Evolutionary conservation across 2,888 invertebrate genomes (phyloP).

Genomic region (Alviniconcha strummeri): DNA sequence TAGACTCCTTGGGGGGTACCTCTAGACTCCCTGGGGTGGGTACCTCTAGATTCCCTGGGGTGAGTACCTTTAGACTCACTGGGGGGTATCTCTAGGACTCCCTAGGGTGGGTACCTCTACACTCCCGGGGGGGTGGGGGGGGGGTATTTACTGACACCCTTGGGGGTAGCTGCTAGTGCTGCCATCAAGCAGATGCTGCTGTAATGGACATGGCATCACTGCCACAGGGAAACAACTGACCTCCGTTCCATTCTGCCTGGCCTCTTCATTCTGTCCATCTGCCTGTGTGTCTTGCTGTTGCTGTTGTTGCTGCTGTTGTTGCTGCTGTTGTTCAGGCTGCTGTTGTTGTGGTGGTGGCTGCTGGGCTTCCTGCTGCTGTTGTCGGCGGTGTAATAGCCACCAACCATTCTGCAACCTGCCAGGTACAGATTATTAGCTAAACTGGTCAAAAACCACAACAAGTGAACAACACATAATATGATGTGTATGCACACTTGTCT

Average conservation of each 20-base stretch:
- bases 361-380: slow-evolving; percentile 26
- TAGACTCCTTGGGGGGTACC: too few relatives aligned
- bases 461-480: neutral
- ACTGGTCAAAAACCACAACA: neutral
- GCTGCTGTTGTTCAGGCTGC: slow-evolving; percentile 32
- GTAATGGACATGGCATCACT: neutral
- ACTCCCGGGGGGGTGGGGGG: neutral
- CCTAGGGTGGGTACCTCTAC: too few relatives aligned
- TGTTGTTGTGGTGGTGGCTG: slow-evolving; percentile 20
- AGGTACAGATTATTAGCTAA: too few relatives aligned
- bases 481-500: neutral
- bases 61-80: neutral
- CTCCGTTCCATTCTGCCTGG: neutral
- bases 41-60: too few relatives aligned
- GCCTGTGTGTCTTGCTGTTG: slow-evolving; percentile 19
- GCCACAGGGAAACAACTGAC: neutral
- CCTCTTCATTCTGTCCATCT: slow-evolving; percentile 7
- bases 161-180: neutral
- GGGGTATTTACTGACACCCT: neutral
- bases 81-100: neutral
- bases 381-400: slow-evolving; percentile 41
- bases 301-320: slow-evolving; percentile 40
- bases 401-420: slow-evolving; percentile 55
- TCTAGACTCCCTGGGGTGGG: too few relatives aligned
- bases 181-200: neutral